Conservation (phyloP, 2,113 vertebrate species). For the Boulengeromyrus knoepffleri region DNA sequence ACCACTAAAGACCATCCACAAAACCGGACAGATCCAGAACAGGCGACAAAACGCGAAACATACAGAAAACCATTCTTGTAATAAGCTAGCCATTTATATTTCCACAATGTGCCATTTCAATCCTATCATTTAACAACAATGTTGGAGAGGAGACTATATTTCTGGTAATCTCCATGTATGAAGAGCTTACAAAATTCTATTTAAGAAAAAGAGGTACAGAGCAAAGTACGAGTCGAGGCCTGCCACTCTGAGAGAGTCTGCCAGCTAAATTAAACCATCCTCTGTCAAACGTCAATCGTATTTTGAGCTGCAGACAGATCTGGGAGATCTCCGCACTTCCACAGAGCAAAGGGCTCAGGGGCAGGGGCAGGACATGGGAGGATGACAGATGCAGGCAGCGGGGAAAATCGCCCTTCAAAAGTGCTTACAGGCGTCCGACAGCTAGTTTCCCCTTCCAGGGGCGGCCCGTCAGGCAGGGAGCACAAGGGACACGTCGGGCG, state of each 20-base stretch:
- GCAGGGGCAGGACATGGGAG: background rate
- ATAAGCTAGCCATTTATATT: background rate
- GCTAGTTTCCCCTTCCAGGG: background rate
- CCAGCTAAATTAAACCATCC: background rate
- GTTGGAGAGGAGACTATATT: background rate
- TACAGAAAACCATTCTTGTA: background rate
- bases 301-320: background rate
- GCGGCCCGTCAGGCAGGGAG: background rate
- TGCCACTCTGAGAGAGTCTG: background rate
- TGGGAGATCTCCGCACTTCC: background rate
- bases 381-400: background rate
- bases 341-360: background rate
- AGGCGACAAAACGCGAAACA: background rate
- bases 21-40: background rate
- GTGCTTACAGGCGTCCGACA: conserved; percentile 4
- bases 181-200: background rate
- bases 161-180: background rate
- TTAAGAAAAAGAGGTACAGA: background rate
- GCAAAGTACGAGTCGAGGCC: background rate
- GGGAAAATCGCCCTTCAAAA: conserved; percentile 13
- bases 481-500: background rate
- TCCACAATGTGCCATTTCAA: background rate
- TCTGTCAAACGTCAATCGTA: background rate
- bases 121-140: background rate
- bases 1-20: background rate